Percentiles rank a stretch among this genome's conserved stretches.
phyloP scores from a whole-genome alignment of 2,888 invertebrate species.

The Euproctis similis region DNA sequence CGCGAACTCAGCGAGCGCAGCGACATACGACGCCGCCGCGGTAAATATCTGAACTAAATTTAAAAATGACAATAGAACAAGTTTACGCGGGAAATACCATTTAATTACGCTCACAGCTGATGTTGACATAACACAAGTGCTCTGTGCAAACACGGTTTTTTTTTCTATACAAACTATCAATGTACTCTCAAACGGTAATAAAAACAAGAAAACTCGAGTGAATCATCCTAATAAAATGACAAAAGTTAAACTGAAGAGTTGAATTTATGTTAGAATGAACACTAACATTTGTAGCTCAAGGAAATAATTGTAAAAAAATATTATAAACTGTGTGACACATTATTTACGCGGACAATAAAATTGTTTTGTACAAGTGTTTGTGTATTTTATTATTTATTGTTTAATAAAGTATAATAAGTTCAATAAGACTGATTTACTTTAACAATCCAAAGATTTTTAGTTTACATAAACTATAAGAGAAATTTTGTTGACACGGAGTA shows the following conservation, averaged over 20 bases:
- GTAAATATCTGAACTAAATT: conserved; percentile 39
- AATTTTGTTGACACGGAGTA: conserved; percentile 15
- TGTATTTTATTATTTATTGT: conserved; percentile 18
- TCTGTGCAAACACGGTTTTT: conserved; percentile 23
- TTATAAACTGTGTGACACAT: conserved; percentile 32
- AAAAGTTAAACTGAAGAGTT: conserved; percentile 71
- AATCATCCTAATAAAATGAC: conserved; percentile 73
- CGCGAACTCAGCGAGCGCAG: conserved; percentile 39
- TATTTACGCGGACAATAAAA: conserved; percentile 26
- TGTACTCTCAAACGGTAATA: conserved; percentile 19
- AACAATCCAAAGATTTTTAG: conserved; percentile 45
- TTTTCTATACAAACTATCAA: conserved; percentile 37
- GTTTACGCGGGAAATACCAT: conserved; percentile 46
- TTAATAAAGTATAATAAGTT: conserved; percentile 4
- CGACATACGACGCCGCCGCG: conserved; percentile 20
- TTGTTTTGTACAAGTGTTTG: conserved; percentile 15
- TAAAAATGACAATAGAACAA: conserved; percentile 18
- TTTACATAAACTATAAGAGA: conserved; percentile 28
- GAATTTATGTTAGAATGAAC: conserved; percentile 36
- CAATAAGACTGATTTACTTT: conserved; percentile 40
- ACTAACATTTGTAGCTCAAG: conserved; percentile 32
- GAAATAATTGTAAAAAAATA: conserved; percentile 48
- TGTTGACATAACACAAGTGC: conserved; percentile 40
- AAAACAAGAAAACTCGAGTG: conserved; percentile 23
- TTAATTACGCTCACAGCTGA: conserved; percentile 52